Base-by-base conservation (phyloP, 2,113 vertebrate species). In the Origma solitaria region DNA sequence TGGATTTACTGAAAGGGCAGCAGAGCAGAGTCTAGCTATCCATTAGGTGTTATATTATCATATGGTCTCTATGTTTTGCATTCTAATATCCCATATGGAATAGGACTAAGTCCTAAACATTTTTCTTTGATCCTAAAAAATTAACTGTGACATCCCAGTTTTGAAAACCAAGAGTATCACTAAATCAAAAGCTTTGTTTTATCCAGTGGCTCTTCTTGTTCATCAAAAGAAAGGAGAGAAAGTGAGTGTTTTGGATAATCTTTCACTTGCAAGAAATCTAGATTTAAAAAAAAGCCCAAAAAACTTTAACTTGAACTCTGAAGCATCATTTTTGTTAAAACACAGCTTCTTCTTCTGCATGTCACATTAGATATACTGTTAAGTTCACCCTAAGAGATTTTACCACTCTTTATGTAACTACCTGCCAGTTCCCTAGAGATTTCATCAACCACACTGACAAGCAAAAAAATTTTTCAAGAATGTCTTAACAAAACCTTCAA, bases 251-350 rank as follows among this genome's bases (percentile, higher is more conserved):
- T 88, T 50, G 76, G 60, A 91, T 75, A 90, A 90, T 80, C 56
- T 92, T 95, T 95, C 84, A 94, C 45, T 80, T 94, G 49, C 10
- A 96, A 94, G 82, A 95, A 92, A 89, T 79, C 38, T 73, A 83
- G 72, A 79, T 45, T n/a, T 44, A 9, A 45, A 45, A 45, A 45
- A 89, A 83, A 24, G 35, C 64, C 62, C 18, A 24, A 10, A 3
- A 3, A 45, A 14, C 21, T 82, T 84, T 69, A 87, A 83, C 73
- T 33, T 73, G 30, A 87, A 82, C 17, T 80, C 23, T 33, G 49
- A 77, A 82, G 40, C 49, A 76, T 61, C 1, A 13, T 64, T 89
- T 92, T 88, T 81, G 68, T 82, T 84, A 79, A 89, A 94, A 79
- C 28, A 66, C 44, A 68, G 47, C 14, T 82, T 49, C 24, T 82